These are phyloP conservation scores for Agrochola lychnidis DNA, from an alignment of 2,888 invertebrate species.

Conservation along the genomic window DNA sequence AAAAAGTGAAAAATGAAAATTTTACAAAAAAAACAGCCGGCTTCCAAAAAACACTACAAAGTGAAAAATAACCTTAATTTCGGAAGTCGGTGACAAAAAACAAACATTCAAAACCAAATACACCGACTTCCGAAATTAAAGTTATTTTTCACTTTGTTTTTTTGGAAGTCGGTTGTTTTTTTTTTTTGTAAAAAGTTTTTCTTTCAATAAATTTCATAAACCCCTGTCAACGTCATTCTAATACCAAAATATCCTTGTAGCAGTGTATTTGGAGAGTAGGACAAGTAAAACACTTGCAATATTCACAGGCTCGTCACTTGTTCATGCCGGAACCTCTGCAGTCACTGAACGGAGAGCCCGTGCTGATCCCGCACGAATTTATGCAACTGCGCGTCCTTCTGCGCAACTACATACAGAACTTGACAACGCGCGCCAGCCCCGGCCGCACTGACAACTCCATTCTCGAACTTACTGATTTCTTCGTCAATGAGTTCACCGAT, in stretches of 20 bases:
- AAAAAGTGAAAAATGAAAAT: no score
- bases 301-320: conserved; percentile 74
- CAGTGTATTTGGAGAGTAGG: neutral
- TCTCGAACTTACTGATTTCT: conserved; percentile 68
- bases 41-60: no score
- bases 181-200: no score
- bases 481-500: conserved; percentile 68
- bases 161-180: no score
- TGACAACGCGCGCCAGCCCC: conserved; percentile 66
- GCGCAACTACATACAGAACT: conserved; percentile 72
- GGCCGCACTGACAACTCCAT: conserved; percentile 62
- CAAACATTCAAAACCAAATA: no score
- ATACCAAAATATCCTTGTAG: neutral
- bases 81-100: no score
- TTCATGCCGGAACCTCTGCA: conserved; percentile 71
- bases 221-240: neutral
- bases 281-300: neutral
- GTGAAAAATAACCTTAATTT: no score
- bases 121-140: no score
- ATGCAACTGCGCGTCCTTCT: conserved; percentile 70
- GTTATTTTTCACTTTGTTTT: no score
- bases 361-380: conserved; percentile 75
- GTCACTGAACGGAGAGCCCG: conserved; percentile 63
- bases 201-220: neutral
- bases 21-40: no score